Evolutionary conservation across 2,113 vertebrate species (phyloP).

Genomic region (Mormyrus lacerda): DNA sequence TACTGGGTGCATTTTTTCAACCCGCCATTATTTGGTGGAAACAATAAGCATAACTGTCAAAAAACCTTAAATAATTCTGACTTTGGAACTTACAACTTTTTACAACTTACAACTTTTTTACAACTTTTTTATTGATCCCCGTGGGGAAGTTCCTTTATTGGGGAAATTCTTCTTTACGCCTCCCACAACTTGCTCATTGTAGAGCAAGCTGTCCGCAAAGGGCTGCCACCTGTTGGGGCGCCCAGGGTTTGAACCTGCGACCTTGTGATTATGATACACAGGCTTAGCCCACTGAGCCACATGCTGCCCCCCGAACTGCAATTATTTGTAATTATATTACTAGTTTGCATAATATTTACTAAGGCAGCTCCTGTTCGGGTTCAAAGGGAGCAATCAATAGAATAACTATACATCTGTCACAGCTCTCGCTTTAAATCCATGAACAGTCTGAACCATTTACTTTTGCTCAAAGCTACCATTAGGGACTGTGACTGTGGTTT

Average conservation of each 20-base stretch:
- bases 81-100: no score
- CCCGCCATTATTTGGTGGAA: neutral
- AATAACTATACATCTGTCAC: neutral
- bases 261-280: no score
- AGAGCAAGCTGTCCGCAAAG: no score
- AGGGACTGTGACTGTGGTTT: neutral
- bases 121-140: no score
- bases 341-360: neutral
- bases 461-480: neutral
- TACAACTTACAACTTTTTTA: no score
- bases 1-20: neutral
- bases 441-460: neutral
- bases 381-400: neutral
- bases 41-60: neutral
- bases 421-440: neutral
- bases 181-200: no score
- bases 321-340: neutral
- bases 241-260: no score
- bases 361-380: neutral
- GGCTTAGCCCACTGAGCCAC: no score
- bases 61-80: neutral
- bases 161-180: no score
- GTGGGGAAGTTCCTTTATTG: no score
- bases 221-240: no score
- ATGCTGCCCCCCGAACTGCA: no score